phyloP scores from a whole-genome alignment of 2,113 vertebrate species.

The Zosterops japonicus region DNA sequence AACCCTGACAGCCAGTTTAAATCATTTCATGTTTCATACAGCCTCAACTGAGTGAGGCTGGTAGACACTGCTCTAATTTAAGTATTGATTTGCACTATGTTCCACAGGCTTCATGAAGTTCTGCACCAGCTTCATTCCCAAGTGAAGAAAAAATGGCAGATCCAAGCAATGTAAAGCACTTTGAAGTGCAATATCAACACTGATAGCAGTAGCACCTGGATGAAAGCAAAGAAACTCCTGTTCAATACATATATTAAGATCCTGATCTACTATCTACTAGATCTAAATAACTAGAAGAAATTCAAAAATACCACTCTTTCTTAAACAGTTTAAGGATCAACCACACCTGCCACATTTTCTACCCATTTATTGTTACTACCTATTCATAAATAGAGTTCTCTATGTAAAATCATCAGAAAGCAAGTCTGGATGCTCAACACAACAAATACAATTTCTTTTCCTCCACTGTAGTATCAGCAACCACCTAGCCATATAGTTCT shows the following conservation, averaged over 20 bases:
- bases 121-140: background rate
- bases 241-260: background rate
- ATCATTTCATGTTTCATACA: constrained; percentile 5
- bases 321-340: background rate
- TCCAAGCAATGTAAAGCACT: background rate
- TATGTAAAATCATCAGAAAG: background rate
- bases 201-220: background rate
- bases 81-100: background rate
- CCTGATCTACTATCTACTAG: background rate
- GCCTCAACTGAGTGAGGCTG: background rate
- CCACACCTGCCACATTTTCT: background rate
- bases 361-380: background rate
- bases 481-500: background rate
- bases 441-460: background rate
- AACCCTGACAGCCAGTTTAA: background rate
- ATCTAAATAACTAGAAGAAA: background rate
- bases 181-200: background rate
- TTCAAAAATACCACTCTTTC: background rate
- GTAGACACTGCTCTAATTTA: background rate
- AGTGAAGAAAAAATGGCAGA: background rate
- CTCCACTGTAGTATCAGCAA: background rate
- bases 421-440: background rate
- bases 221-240: background rate
- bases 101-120: background rate
- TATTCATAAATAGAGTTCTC: background rate